phyloP scores from a whole-genome alignment of 30 jellyfish, hydroid and myxozoan genomes.

The Phacellophora camtschatica region DNA sequence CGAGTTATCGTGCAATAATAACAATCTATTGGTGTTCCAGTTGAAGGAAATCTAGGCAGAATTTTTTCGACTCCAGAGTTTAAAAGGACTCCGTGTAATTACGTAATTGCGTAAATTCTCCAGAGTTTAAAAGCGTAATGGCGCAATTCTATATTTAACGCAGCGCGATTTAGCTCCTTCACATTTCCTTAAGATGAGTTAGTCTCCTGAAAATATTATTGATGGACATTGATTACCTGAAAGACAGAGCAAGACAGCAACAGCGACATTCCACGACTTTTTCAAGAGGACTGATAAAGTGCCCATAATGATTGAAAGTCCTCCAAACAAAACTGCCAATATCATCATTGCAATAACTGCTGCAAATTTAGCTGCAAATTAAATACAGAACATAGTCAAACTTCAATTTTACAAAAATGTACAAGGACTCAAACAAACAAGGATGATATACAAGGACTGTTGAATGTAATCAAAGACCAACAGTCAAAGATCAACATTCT shows the following conservation, averaged over 20 bases:
- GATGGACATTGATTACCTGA: constrained; percentile 10
- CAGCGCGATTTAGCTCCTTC: background rate
- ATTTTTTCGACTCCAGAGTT: too few relatives aligned
- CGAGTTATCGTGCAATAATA: too few relatives aligned
- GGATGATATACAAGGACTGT: too few relatives aligned
- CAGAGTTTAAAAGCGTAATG: background rate
- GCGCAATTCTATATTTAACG: background rate
- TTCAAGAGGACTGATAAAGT: background rate
- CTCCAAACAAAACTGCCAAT: constrained; percentile 24
- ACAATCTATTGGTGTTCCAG: too few relatives aligned
- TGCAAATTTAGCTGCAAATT: constrained; percentile 47
- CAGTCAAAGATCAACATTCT: too few relatives aligned
- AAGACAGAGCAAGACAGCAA: constrained; percentile 1
- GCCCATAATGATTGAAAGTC: constrained; percentile 3
- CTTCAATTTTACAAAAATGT: too few relatives aligned
- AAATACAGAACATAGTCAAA: too few relatives aligned
- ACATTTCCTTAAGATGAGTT: too few relatives aligned
- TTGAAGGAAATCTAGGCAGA: too few relatives aligned
- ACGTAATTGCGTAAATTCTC: background rate
- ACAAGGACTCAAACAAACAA: too few relatives aligned
- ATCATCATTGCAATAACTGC: constrained; percentile 49
- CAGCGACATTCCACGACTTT: background rate
- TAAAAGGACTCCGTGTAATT: background rate
- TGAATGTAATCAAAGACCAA: too few relatives aligned
- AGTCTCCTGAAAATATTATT: background rate